These are phyloP conservation scores for Rhyacophila evoluta DNA, from an alignment of 2,888 invertebrate genomes.

Conservation along the genomic window DNA sequence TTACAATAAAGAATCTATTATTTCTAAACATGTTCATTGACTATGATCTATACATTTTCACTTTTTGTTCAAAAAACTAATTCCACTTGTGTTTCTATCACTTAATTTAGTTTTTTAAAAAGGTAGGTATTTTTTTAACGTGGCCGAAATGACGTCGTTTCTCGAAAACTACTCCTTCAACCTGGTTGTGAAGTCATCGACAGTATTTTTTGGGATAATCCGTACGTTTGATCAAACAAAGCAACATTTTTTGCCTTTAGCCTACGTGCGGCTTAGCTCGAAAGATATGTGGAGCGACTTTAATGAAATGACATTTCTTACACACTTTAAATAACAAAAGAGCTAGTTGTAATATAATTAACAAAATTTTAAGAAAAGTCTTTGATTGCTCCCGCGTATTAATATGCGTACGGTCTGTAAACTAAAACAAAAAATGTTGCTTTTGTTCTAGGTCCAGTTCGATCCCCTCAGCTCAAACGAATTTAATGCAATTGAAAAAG, in stretches of 20 bases:
- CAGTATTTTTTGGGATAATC: slow-evolving; percentile 44
- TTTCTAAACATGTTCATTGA: too few relatives aligned
- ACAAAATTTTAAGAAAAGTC: background rate
- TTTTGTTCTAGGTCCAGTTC: slow-evolving; percentile 69
- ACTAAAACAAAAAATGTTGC: slow-evolving; percentile 55
- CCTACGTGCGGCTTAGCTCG: slow-evolving; percentile 49
- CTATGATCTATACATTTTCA: too few relatives aligned
- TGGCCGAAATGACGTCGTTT: background rate
- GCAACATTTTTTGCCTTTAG: slow-evolving; percentile 55
- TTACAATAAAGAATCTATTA: too few relatives aligned
- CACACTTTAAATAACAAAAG: slow-evolving; percentile 37
- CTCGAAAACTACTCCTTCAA: background rate
- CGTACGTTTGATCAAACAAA: slow-evolving; percentile 52
- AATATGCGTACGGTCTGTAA: slow-evolving; percentile 42
- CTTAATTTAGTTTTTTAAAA: too few relatives aligned
- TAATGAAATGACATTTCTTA: background rate
- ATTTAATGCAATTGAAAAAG: slow-evolving; percentile 77
- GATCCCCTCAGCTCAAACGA: slow-evolving; percentile 70
- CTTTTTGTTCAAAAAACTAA: too few relatives aligned
- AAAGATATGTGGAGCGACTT: slow-evolving; percentile 39
- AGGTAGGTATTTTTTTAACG: background rate
- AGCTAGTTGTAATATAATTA: background rate
- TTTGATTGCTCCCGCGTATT: slow-evolving; percentile 33
- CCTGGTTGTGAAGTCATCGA: background rate
- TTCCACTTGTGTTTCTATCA: too few relatives aligned